A percentile compares a stretch with the other conserved stretches of the same genome.
Evolutionary conservation across 2,888 invertebrate species (phyloP).

Genomic region (Euspilapteryx auroguttella): DNA sequence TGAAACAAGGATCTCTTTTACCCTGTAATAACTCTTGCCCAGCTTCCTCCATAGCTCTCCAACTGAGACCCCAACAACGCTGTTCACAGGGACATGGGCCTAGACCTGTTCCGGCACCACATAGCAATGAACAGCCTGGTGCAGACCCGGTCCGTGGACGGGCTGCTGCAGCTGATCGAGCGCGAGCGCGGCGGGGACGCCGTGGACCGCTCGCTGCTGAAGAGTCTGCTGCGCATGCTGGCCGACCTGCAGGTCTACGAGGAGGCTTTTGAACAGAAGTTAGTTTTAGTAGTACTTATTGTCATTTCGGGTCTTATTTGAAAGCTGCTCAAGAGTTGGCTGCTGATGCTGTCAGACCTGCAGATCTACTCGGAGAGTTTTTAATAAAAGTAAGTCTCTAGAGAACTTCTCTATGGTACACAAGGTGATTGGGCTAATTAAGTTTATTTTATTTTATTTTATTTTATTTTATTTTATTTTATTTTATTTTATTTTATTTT

Average conservation of each 20-base stretch:
- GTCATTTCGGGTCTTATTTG: too few species aligned
- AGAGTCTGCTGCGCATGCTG: slow-evolving; percentile 93
- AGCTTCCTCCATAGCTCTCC: too few species aligned
- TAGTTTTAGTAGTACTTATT: too few species aligned
- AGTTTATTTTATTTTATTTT: slow-evolving; percentile 8
- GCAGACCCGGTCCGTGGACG: slow-evolving; percentile 92
- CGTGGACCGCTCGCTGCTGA: slow-evolving; percentile 89
- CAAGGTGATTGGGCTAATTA: too few species aligned
- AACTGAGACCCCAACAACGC: too few species aligned
- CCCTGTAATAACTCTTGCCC: too few species aligned
- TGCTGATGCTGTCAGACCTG: slow-evolving; percentile 95
- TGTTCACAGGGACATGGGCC: slow-evolving; percentile 90
- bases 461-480: slow-evolving; percentile 1
- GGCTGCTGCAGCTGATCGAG: slow-evolving; percentile 88
- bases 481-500: slow-evolving; percentile 3
- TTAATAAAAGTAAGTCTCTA: slow-evolving; percentile 81
- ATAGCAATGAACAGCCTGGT: slow-evolving; percentile 89
- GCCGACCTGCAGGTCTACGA: slow-evolving; percentile 94
- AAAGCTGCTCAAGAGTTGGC: slow-evolving; percentile 87
- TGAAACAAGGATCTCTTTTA: too few species aligned
- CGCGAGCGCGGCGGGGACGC: slow-evolving; percentile 92
- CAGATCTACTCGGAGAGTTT: slow-evolving; percentile 92
- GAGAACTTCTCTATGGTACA: too few species aligned
- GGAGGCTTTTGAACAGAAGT: slow-evolving; percentile 84
- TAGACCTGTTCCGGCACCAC: slow-evolving; percentile 92